These are phyloP conservation scores for Potamarius usumacintae DNA, from an alignment of 2,113 vertebrate species.

Conservation along the genomic window DNA sequence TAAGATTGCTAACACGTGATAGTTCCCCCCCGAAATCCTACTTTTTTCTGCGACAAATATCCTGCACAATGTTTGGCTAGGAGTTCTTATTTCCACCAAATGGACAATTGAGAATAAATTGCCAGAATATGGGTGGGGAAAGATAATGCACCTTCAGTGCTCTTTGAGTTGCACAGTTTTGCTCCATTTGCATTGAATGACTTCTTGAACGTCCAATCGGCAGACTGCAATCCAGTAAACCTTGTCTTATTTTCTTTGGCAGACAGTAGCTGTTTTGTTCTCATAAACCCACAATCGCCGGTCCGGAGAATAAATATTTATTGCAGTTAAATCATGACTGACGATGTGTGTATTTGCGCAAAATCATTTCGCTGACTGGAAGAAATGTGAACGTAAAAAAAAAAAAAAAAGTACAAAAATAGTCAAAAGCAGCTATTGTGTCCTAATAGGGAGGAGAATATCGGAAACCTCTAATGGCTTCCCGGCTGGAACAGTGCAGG, in stretches of 20 bases:
- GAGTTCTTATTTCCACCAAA: background rate
- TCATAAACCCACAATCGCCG: constrained; percentile 22
- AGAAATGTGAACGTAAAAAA: constrained; percentile 2
- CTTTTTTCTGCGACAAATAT: background rate
- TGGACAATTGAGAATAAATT: background rate
- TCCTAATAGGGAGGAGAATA: constrained; percentile 32
- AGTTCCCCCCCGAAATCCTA: background rate
- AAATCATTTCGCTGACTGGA: constrained; percentile 12
- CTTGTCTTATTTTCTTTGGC: constrained; percentile 26
- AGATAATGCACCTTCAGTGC: background rate
- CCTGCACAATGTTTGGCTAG: background rate
- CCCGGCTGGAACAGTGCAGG: constrained; percentile 7
- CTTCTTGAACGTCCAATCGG: background rate
- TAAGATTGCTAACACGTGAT: background rate
- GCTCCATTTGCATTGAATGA: constrained; percentile 15
- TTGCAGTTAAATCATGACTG: constrained; percentile 26
- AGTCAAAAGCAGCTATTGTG: constrained; percentile 37
- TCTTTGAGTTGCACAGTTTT: background rate
- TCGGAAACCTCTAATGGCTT: constrained; percentile 35
- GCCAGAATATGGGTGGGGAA: background rate
- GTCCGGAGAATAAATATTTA: constrained; percentile 36
- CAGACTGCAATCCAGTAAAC: background rate
- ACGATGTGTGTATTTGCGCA: constrained; percentile 16
- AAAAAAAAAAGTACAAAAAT: constrained; percentile 1
- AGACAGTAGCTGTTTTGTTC: constrained; percentile 20